Evolutionary conservation across 2,888 invertebrate genomes (phyloP), one percentile per base, ranked within the genome.

Genomic region (Andrena haemorrhoa): DNA sequence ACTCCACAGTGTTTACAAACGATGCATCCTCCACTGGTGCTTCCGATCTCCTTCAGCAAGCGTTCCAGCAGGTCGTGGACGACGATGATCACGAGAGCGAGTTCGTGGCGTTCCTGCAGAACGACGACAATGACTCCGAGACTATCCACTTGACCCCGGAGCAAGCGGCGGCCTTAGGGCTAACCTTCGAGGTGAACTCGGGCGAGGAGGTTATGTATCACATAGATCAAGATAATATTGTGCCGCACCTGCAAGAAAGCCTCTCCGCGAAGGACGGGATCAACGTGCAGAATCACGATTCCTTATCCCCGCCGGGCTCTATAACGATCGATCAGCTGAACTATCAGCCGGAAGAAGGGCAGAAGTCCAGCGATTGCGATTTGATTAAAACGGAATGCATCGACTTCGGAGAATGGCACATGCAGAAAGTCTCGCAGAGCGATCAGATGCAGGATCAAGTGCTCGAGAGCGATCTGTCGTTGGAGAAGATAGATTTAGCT

Each of bases 131-230:
- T 41, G 91, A 91, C 66, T 87, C 92, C 0, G 92, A 93, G 63
- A 91, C 94, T 2, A 93, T 94, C 80, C 93, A 93, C 12, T 77
- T 94, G 10, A 93, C 94, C 2, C 91, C 92, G 0, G 94, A 91
- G 68, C 94, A 94, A 82, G 94, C 94, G 0, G 91, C 91, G 2
- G 93, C 93, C 41, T 87, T 94, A 75, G 93, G 94, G 66, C 88
- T 94, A 89, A 91, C 92, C 79, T 93, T 94, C 70, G 91, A 92
- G 79, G 90, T 93, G 65, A 92, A 91, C 61, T 74, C 84, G 2
- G 82, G 71, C 7, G 88, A 91, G 51, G 86, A 87, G 72, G 86
- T 84, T 83, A 85, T 84, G 71, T 90, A 89, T 68, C 84, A 88
- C 20, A 86, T 86, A n/a, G 86, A 86, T 68, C 81, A 87, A 64